phyloP scores from a whole-genome alignment of 2,888 invertebrate species.

The Pyrrhosoma nymphula region DNA sequence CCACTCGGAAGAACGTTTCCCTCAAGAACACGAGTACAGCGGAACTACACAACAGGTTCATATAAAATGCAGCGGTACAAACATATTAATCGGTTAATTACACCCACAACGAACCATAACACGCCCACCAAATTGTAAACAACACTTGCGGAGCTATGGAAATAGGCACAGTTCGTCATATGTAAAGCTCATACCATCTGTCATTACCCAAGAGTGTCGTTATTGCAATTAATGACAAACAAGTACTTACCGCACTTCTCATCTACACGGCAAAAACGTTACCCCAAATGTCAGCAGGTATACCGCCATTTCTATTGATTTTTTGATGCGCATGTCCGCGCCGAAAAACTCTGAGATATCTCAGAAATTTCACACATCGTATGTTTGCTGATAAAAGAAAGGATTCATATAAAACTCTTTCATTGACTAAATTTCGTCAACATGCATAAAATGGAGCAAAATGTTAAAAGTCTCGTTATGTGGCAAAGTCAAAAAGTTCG shows the following conservation, averaged over 20 bases:
- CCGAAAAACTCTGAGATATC: not conserved
- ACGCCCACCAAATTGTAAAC: slow-evolving; percentile 65
- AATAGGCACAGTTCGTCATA: not conserved
- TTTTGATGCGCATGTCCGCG: slow-evolving; percentile 63
- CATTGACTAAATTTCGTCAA: not conserved
- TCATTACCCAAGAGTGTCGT: not conserved
- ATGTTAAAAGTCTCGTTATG: slow-evolving; percentile 24
- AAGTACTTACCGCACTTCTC: slow-evolving; percentile 57
- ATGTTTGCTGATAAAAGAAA: not conserved
- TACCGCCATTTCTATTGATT: slow-evolving; percentile 66
- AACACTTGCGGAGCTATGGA: not conserved
- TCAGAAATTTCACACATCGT: not conserved
- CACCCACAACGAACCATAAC: slow-evolving; percentile 17
- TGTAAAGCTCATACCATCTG: not conserved
- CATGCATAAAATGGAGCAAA: not conserved
- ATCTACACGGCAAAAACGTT: slow-evolving; percentile 58
- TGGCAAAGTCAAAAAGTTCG: slow-evolving; percentile 17
- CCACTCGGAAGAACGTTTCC: not conserved
- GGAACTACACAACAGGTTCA: not conserved
- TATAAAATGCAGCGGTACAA: not conserved
- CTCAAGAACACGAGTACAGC: not conserved
- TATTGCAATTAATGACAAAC: not conserved
- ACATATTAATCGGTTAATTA: not conserved
- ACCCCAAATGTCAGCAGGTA: slow-evolving; percentile 61
- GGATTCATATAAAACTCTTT: not conserved